Evolutionary conservation across 2,888 invertebrate genomes (phyloP).

Genomic region (Gari tellinella): DNA sequence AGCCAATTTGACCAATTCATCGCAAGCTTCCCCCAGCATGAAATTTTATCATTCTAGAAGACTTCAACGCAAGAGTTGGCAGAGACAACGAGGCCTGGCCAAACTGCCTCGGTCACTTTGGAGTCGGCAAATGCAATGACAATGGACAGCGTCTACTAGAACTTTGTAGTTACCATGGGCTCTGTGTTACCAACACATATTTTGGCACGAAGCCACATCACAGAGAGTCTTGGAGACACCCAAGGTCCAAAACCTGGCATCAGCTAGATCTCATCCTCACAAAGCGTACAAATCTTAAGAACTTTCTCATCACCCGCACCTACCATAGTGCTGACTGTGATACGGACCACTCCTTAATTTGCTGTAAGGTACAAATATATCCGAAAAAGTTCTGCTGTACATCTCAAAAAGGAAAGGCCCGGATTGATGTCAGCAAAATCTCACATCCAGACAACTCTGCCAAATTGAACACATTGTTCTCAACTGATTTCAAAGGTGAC

Average conservation of each 20-base stretch:
- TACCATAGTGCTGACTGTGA: slow-evolving; percentile 13
- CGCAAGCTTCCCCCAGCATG: too few species aligned
- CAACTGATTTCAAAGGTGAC: not conserved
- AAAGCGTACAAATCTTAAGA: not conserved
- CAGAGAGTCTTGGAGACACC: too few species aligned
- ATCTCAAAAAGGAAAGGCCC: not conserved
- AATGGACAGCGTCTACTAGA: slow-evolving; percentile 7
- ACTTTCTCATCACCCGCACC: not conserved
- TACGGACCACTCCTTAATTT: slow-evolving; percentile 7
- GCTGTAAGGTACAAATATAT: not conserved
- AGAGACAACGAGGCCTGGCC: too few species aligned
- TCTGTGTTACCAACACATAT: slow-evolving; percentile 26
- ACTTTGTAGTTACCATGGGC: not conserved
- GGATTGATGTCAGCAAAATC: not conserved
- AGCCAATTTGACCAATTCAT: too few species aligned
- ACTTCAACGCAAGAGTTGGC: too few species aligned
- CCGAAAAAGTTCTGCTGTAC: slow-evolving; percentile 2
- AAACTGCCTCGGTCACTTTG: too few species aligned
- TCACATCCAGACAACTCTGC: too few species aligned
- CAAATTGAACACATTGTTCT: not conserved
- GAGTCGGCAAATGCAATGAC: too few species aligned
- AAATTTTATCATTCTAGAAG: too few species aligned
- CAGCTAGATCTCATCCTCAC: slow-evolving; percentile 12
- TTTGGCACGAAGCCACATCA: too few species aligned
- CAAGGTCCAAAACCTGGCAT: too few species aligned